These are phyloP conservation scores for Silurus asotus DNA, from an alignment of 2,113 vertebrate genomes.

Conservation along the genomic window DNA sequence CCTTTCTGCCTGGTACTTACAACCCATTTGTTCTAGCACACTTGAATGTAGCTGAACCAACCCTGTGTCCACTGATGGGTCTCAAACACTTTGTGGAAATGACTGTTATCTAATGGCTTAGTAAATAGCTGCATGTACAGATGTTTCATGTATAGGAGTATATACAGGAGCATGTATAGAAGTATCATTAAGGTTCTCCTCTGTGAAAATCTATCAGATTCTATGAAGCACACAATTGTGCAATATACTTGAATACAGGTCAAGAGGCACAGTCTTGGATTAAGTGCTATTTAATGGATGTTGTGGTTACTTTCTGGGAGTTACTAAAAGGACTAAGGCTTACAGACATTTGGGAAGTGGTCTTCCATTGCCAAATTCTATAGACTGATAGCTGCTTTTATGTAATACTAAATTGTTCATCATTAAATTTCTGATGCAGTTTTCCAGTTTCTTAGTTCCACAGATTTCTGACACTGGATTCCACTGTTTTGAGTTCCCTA, in stretches of 20 bases:
- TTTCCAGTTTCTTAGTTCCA: background rate
- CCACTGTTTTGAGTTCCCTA: background rate
- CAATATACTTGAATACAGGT: background rate
- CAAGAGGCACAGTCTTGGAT: background rate
- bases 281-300: background rate
- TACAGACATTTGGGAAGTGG: background rate
- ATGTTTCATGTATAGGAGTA: no score
- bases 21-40: background rate
- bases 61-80: background rate
- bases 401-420: background rate
- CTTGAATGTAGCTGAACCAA: background rate
- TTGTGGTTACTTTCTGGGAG: background rate
- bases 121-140: background rate
- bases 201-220: background rate
- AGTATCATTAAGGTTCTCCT: background rate
- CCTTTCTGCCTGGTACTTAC: background rate
- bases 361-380: background rate
- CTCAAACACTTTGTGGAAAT: background rate
- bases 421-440: background rate
- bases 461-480: background rate
- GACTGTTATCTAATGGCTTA: background rate
- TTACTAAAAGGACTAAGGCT: background rate
- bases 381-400: background rate
- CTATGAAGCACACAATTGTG: background rate
- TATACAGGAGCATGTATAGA: background rate